These are phyloP conservation scores for Umimayanthus chanpuru DNA, from an alignment of 92 coral and sea anemone species.

Conservation along the genomic window DNA sequence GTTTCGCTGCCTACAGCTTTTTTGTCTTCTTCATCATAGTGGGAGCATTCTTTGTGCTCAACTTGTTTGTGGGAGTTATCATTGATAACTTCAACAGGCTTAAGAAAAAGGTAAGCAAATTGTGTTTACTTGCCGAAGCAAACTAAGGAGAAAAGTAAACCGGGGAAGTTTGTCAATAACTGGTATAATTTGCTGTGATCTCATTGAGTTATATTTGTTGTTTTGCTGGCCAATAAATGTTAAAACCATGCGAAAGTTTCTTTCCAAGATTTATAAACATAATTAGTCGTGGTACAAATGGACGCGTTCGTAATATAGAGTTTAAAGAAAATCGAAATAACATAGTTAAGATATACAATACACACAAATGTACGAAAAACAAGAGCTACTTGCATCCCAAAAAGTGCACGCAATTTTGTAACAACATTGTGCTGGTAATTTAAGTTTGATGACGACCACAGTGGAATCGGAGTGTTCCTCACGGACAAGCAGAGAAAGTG, in stretches of 20 bases:
- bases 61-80: constrained; percentile 93
- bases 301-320: too few relatives aligned
- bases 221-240: too few relatives aligned
- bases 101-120: constrained; percentile 68
- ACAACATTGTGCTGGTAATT: not conserved
- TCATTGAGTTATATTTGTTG: too few relatives aligned
- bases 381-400: not conserved
- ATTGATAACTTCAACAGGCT: constrained; percentile 93
- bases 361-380: not conserved
- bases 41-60: constrained; percentile 90
- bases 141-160: too few relatives aligned
- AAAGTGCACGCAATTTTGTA: too few relatives aligned
- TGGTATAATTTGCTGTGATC: too few relatives aligned
- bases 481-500: constrained; percentile 32
- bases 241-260: too few relatives aligned
- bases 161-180: too few relatives aligned
- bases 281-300: too few relatives aligned
- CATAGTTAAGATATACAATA: too few relatives aligned
- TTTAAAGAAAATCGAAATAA: too few relatives aligned
- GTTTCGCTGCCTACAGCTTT: constrained; percentile 81
- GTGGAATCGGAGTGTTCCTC: constrained; percentile 31
- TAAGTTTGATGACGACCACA: constrained; percentile 50
- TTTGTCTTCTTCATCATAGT: constrained; percentile 88
- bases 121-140: not conserved
- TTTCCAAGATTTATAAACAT: too few relatives aligned